Evolutionary conservation across 2,113 vertebrate genomes (phyloP).

Genomic region (Noctilio leporinus): DNA sequence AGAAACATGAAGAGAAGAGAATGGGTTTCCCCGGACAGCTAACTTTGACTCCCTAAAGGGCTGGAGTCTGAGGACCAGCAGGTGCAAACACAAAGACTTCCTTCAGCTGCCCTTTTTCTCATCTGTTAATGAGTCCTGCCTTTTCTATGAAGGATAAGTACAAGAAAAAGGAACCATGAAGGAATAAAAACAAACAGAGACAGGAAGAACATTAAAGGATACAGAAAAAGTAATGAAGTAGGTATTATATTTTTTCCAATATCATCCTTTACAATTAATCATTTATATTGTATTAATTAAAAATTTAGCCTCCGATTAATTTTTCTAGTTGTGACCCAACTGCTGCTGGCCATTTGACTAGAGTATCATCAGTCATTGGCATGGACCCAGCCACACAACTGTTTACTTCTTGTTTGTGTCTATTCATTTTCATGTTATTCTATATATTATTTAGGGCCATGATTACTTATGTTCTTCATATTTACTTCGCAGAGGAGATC

Average conservation of each 20-base stretch:
- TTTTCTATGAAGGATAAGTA: background rate
- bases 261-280: background rate
- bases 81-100: background rate
- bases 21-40: background rate
- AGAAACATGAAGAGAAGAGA: background rate
- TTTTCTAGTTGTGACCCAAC: background rate
- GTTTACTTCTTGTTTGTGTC: background rate
- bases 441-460: background rate
- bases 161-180: background rate
- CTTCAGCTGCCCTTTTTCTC: background rate
- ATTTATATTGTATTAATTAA: background rate
- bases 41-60: background rate
- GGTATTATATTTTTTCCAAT: background rate
- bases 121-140: background rate
- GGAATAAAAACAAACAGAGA: background rate
- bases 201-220: background rate
- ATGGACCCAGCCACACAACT: background rate
- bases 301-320: background rate
- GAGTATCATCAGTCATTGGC: background rate
- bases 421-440: background rate
- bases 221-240: background rate
- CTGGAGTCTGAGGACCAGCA: background rate
- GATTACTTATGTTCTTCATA: background rate
- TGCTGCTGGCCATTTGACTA: background rate
- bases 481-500: background rate